These are phyloP conservation scores for Clarias laeviceps DNA, from an alignment of 2,797 vertebrate genomes.

Conservation along the genomic window DNA sequence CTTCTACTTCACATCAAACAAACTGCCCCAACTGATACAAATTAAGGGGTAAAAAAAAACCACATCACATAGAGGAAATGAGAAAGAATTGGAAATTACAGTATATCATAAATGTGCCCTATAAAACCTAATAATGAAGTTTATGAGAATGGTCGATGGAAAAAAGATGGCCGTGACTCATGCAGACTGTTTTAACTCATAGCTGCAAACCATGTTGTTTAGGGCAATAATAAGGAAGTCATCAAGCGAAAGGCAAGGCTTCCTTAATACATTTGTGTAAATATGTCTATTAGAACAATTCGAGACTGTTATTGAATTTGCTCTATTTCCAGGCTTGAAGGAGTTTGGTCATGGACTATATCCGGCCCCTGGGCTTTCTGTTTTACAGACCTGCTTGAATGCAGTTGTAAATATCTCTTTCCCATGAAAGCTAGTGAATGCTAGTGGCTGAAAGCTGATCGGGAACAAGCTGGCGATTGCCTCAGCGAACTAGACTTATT, in stretches of 20 bases:
- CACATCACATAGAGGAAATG: neutral
- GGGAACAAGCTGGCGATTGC: constrained; percentile 26
- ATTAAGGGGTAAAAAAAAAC: neutral
- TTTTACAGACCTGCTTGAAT: constrained; percentile 16
- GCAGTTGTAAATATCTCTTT: constrained; percentile 20
- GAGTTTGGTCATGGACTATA: neutral
- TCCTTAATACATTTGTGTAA: constrained; percentile 28
- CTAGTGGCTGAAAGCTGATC: constrained; percentile 35
- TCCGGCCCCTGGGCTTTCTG: constrained; percentile 7
- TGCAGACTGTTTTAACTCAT: neutral
- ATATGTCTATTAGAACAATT: constrained; percentile 8
- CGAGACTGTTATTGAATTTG: constrained; percentile 18
- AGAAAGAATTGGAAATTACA: constrained; percentile 1
- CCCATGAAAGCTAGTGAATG: constrained; percentile 13
- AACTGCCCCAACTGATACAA: neutral
- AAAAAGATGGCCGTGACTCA: neutral
- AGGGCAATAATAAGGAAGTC: constrained; percentile 12
- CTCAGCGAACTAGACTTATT: constrained; percentile 17
- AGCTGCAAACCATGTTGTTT: constrained; percentile 14
- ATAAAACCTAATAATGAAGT: neutral
- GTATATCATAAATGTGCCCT: neutral
- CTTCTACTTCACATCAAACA: neutral
- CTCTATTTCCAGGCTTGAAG: constrained; percentile 11
- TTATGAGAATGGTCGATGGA: neutral
- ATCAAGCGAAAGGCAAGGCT: constrained; percentile 15